Percentiles rank a stretch among this genome's conserved stretches.
phyloP scores from a whole-genome alignment of 1,140 invertebrate species.

The Radopholus similis region DNA sequence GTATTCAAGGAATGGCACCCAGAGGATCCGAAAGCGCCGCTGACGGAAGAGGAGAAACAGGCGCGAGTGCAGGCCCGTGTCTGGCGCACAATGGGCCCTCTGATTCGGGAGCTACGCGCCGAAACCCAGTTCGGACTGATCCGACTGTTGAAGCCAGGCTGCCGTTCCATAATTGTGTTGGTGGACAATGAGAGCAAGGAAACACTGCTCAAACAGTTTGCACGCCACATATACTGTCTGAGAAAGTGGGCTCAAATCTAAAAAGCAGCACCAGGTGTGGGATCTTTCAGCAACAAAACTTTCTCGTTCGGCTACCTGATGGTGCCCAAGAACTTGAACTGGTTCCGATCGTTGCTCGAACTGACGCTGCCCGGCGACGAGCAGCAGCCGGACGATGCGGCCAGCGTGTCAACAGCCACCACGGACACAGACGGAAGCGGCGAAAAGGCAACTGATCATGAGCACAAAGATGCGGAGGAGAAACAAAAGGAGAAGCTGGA shows the following conservation, averaged over 20 bases:
- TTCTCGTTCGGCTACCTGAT: slow-evolving; percentile 87
- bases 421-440: slow-evolving; percentile 67
- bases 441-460: not conserved
- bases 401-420: slow-evolving; percentile 13
- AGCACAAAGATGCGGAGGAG: not conserved
- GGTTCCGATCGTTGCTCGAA: slow-evolving; percentile 84
- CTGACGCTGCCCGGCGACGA: slow-evolving; percentile 69
- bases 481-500: slow-evolving; percentile 11
- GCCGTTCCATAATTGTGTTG: slow-evolving; percentile 82
- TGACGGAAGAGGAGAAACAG: slow-evolving; percentile 10
- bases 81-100: slow-evolving; percentile 43
- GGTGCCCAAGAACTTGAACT: slow-evolving; percentile 80
- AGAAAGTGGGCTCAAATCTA: slow-evolving; percentile 71
- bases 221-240: slow-evolving; percentile 87
- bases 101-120: slow-evolving; percentile 81
- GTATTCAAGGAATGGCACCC: slow-evolving; percentile 50
- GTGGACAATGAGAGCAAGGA: slow-evolving; percentile 81
- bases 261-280: not conserved
- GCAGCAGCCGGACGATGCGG: slow-evolving; percentile 40
- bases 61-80: slow-evolving; percentile 16
- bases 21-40: slow-evolving; percentile 49
- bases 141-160: slow-evolving; percentile 85
- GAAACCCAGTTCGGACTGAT: slow-evolving; percentile 93
- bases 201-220: slow-evolving; percentile 81
- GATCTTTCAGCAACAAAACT: slow-evolving; percentile 75